Evolutionary conservation across 2,797 vertebrate genomes (phyloP), one percentile per base, ranked within the genome.

Genomic region (Yasuhikotakia modesta): DNA sequence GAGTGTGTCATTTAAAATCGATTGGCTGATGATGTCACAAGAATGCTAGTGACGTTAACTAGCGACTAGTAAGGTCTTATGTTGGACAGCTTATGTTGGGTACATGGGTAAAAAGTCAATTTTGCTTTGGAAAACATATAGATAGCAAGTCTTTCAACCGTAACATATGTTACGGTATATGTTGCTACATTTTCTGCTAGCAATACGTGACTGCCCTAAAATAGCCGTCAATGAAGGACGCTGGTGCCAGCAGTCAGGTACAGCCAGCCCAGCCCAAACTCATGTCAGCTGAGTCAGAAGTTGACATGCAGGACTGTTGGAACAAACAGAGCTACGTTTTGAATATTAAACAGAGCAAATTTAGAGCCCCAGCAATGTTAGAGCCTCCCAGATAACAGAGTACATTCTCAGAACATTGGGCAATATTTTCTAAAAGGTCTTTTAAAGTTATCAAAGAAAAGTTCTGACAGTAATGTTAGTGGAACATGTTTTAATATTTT

Each of bases 251-350:
- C 55, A 57, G 22, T 57, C 55, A 57, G 55, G 21, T 57, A 24
- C 11, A 57, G 22, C 13, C 21, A 8, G 21, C 55, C 21, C 58
- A 0, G 4, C 4, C 17, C 4, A 50, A 50, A n/a, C 16, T 50
- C 48, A 17, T 48, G 13, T 17, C 16, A 17, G 46, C 16, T 5
- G 48, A 50, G 48, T 16, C 27, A 30, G 58, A 30, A 14, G 55
- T 24, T 17, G 58, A 32, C 27, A 32, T n/a, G 14, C 3, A 7
- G 24, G 57, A 60, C 53, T 5, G 55, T 13, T 58, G 55, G 55
- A 58, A 58, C 46, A 58, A 58, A 58, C 57, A 30, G 57, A 60
- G 22, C 57, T 30, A 5, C 27, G 24, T 61, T 61, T 32, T 30
- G 58, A 61, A 61, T 30, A 16, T n/a, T 30, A 17, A 30, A 60